phyloP scores from a whole-genome alignment of 2,888 invertebrate species.

The Agonopterix heracliana region DNA sequence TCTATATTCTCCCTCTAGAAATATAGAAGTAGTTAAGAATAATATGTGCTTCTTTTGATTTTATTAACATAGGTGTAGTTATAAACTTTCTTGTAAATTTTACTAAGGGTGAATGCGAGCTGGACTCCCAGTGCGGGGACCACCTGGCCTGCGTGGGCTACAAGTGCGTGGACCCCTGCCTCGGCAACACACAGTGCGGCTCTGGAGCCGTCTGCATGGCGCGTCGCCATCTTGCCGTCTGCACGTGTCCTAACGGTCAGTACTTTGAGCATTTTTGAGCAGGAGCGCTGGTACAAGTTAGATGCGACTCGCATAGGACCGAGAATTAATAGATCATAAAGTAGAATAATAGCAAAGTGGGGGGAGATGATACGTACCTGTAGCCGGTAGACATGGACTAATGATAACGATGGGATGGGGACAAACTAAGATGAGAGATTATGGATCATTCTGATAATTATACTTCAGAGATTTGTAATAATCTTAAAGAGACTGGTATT shows the following conservation, averaged over 20 bases:
- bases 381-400: neutral
- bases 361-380: neutral
- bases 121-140: constrained; percentile 85
- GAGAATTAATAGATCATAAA: neutral
- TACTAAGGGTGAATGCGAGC: constrained; percentile 84
- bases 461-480: no score
- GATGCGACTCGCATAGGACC: neutral
- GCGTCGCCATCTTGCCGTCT: constrained; percentile 86
- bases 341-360: neutral
- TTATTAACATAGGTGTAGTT: no score
- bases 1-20: no score
- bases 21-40: no score
- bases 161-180: constrained; percentile 84
- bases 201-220: constrained; percentile 85
- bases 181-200: constrained; percentile 83
- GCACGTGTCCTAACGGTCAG: constrained; percentile 83
- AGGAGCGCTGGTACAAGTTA: neutral
- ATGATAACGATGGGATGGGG: neutral
- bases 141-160: constrained; percentile 86
- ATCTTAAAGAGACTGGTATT: no score
- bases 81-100: no score
- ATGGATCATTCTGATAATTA: no score
- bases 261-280: neutral
- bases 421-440: no score
- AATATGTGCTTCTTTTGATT: no score